phyloP scores from a whole-genome alignment of 2,113 vertebrate species.

The human region DNA sequence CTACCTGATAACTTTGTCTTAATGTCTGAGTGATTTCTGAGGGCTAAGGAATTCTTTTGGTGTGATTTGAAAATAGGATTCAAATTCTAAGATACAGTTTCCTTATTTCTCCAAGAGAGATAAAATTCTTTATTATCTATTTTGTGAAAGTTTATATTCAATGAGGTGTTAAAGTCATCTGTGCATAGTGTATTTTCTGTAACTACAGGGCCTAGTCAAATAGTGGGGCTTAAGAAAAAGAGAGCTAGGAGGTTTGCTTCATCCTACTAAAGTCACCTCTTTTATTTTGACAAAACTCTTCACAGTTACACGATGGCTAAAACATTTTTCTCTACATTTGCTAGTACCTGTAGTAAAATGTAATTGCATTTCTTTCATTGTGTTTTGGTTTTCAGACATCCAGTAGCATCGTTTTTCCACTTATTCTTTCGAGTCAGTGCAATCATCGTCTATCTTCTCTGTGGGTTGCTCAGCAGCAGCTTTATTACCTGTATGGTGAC shows the following conservation, averaged over 20 bases:
- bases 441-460: conserved; percentile 91
- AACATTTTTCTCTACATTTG: neutral
- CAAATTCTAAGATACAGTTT: neutral
- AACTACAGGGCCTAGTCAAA: neutral
- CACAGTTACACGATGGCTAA: neutral
- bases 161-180: neutral
- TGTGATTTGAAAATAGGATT: neutral
- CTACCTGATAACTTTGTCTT: neutral
- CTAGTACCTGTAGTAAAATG: neutral
- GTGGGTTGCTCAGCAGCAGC: conserved; percentile 88
- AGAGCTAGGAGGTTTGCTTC: neutral
- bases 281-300: neutral
- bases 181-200: neutral
- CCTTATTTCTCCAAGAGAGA: neutral
- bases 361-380: conserved; percentile 63
- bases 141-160: conserved; percentile 18
- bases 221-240: neutral
- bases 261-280: neutral
- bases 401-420: conserved; percentile 95
- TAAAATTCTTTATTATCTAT: neutral
- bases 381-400: conserved; percentile 88
- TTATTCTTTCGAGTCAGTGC: conserved; percentile 94
- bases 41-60: neutral
- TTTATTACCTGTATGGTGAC: conserved; percentile 95
- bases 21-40: neutral